Base-by-base conservation (phyloP, 2,797 vertebrate genomes). In the Petrocephalus sullivani region DNA sequence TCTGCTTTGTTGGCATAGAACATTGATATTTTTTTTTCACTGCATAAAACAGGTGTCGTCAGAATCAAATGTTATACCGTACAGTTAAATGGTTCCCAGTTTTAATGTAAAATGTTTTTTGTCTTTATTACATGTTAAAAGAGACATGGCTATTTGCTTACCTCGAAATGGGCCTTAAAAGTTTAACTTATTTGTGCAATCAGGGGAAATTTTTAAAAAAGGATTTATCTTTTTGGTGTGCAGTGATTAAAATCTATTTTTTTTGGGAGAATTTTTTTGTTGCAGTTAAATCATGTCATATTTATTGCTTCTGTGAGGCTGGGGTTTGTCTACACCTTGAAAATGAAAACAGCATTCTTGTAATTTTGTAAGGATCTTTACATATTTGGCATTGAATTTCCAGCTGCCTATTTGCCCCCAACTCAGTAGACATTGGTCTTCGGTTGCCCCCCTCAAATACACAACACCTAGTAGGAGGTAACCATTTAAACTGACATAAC, bases 91-190 rank as follows among this genome's bases (percentile, higher is more conserved):
- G 54, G 57, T 46, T 49, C 67, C 57, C n/a, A n/a, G 56, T 57
- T 75, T 78, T 58, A 57, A 88, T 60, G n/a, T 83, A 75, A 67
- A 88, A 46, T 88, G n/a, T 53, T 87, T 28, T 71, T 54, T 33
- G 12, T 19, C 67, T 57, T 12, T 57, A 56, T 85, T 19, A 41
- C 9, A 19, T 61, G 41, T 84, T 37, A 3, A 56, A 37, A 88
- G 28, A 71, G 82, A 60, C 51, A 81, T n/a, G 2, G 85, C 46
- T 87, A 83, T 84, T 60, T 88, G 56, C 49, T 90, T 71, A 91
- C 92, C 90, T 89, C 71, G 86, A 92, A 92, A 90, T 92, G 89
- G 67, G 92, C 92, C 92, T 92, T 92, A 88, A 85, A 54, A 23
- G 12, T 51, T 64, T 61, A n/a, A 5, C 41, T 41, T 57, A 33